Conservation (phyloP, 2,888 invertebrate genomes). For the Temnothorax rugatulus region DNA sequence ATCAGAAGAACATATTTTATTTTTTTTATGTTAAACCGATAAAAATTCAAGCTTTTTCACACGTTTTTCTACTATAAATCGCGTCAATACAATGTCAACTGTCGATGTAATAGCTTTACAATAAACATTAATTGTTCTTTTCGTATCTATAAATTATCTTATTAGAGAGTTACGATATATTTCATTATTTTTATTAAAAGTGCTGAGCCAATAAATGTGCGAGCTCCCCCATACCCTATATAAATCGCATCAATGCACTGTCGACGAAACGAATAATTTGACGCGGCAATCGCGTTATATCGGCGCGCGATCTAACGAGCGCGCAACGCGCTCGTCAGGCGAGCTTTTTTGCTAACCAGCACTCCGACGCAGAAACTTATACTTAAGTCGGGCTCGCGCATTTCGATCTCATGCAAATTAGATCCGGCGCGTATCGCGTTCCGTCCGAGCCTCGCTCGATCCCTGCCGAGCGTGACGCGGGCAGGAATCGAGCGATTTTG, state of each 20-base stretch:
- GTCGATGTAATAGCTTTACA: not conserved
- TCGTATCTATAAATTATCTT: not conserved
- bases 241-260: conserved; percentile 49
- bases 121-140: not conserved
- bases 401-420: conserved; percentile 70
- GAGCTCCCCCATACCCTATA: not conserved
- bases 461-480: conserved; percentile 35
- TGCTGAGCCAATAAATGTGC: not conserved
- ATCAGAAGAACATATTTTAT: not conserved
- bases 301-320: conserved; percentile 56
- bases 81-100: not conserved
- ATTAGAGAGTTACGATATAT: not conserved
- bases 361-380: conserved; percentile 41
- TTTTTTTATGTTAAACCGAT: not conserved
- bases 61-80: not conserved
- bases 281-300: conserved; percentile 52
- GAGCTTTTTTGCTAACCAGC: conserved; percentile 59
- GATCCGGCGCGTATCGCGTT: conserved; percentile 66
- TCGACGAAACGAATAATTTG: conserved; percentile 54
- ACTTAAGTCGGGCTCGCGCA: conserved; percentile 61
- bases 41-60: not conserved
- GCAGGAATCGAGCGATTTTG: conserved; percentile 18
- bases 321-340: conserved; percentile 52
- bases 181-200: conserved; percentile 2
- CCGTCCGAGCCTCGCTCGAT: conserved; percentile 53